Evolutionary conservation across 2,797 vertebrate species (phyloP).

Genomic region (Squalus acanthias): DNA sequence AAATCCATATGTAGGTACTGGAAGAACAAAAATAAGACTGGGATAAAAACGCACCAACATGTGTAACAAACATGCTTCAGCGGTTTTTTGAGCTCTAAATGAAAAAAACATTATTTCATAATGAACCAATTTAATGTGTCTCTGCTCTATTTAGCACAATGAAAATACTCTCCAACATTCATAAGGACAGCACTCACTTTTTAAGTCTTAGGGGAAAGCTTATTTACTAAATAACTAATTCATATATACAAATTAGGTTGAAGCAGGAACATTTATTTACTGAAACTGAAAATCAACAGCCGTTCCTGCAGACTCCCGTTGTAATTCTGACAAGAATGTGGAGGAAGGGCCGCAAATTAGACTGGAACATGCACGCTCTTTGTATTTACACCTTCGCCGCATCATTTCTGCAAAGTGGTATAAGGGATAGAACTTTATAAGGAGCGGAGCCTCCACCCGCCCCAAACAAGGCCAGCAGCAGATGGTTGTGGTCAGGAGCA

Average conservation of each 20-base stretch:
- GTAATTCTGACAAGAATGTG: not conserved
- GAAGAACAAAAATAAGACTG: not conserved
- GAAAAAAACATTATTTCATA: not conserved
- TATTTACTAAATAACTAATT: not conserved
- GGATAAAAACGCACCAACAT: not conserved
- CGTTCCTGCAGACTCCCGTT: not conserved
- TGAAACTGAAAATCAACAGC: not conserved
- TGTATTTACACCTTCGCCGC: not conserved
- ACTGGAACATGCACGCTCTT: not conserved
- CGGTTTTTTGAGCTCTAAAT: not conserved
- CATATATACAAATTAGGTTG: not conserved
- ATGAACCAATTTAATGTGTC: not conserved
- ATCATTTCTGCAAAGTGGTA: not conserved
- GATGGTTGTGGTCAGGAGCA: no score
- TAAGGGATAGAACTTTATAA: not conserved
- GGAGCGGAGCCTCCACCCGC: not conserved
- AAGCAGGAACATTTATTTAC: not conserved
- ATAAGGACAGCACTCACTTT: not conserved
- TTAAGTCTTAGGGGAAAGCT: not conserved
- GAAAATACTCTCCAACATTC: slow-evolving; percentile 45
- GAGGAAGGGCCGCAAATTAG: not conserved
- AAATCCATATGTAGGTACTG: not conserved
- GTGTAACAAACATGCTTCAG: not conserved
- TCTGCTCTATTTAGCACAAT: slow-evolving; percentile 39
- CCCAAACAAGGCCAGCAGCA: not conserved